Evolutionary conservation across 2,888 invertebrate genomes (phyloP), one percentile per base, ranked within the genome.

Genomic region (Noctua pronuba): DNA sequence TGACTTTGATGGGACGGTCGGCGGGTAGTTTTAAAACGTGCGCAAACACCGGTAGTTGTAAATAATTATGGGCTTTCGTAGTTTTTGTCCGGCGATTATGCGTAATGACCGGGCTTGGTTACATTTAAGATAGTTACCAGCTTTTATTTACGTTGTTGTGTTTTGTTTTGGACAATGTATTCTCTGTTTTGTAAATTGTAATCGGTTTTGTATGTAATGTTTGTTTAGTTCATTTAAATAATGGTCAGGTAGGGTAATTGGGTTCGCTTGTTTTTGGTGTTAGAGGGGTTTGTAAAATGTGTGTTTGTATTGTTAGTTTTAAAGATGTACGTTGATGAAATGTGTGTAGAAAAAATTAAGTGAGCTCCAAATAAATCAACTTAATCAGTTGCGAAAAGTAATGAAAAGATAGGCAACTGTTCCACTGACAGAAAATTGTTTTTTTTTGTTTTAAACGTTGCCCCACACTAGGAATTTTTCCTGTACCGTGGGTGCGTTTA

Each of bases 21-120:
- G 91, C 83, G 92, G 94, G 93, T 94, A 94, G 94, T 95, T 95
- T 94, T 95, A 95, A 95, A 94, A 92, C 91, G 91, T 90, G 89
- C 88, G 87, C 79, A 84, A 80, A 85, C 86, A 80, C 86, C 91
- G 91, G 91, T 90, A 91, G 92, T 92, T 92, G 92, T 94, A 93
- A 93, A 95, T 94, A 94, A 94, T 95, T 94, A 94, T 93, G 92
- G 90, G 86, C 88, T 90, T n/a, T 90, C 85, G 89, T 89, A 86
- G 88, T 89, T 90, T 90, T 90, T 89, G 89, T 78, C 81, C 88
- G 75, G 79, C 89, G 86, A 90, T 90, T 90, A 89, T 90, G 82
- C 85, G 89, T 88, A 90, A 90, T 89, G 87, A 87, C 89, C 84
- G 79, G 72, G 62, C 60, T 71, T 79, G 80, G 82, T 82, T 77